phyloP scores from a whole-genome alignment of 2,888 invertebrate genomes.

The Leucoma salicis region DNA sequence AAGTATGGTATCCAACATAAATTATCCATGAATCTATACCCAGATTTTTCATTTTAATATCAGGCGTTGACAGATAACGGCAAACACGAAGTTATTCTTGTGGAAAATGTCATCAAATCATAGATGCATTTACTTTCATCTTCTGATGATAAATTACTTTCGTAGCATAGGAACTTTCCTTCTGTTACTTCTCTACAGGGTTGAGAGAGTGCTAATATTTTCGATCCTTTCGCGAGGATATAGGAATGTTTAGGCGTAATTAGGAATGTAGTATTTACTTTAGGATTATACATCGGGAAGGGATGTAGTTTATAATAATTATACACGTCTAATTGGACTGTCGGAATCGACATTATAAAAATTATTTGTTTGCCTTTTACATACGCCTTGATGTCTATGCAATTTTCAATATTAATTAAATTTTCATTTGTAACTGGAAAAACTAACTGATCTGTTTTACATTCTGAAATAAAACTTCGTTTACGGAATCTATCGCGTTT shows the following conservation, averaged over 20 bases:
- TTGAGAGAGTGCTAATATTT: not conserved
- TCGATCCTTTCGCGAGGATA: conserved; percentile 10
- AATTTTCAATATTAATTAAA: conserved; percentile 19
- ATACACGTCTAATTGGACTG: not conserved
- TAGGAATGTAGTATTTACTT: not conserved
- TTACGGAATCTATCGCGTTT: no score
- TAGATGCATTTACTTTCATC: not conserved
- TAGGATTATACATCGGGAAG: conserved; percentile 1
- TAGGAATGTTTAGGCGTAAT: not conserved
- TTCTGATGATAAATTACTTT: not conserved
- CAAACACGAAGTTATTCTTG: not conserved
- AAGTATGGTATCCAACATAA: not conserved
- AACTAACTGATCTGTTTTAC: conserved; percentile 3
- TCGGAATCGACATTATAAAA: conserved; percentile 19
- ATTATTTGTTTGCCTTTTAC: conserved; percentile 19
- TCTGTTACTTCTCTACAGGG: not conserved
- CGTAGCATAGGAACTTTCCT: not conserved
- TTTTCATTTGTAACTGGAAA: conserved; percentile 10
- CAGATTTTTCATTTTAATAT: no score
- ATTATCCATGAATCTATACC: not conserved
- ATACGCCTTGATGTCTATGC: conserved; percentile 15
- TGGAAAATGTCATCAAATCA: not conserved
- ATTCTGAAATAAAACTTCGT: no score
- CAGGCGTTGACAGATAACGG: no score
- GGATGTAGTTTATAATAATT: conserved; percentile 1